Conservation (phyloP, 2,113 vertebrate genomes). For the Clarias macrocephalus region DNA sequence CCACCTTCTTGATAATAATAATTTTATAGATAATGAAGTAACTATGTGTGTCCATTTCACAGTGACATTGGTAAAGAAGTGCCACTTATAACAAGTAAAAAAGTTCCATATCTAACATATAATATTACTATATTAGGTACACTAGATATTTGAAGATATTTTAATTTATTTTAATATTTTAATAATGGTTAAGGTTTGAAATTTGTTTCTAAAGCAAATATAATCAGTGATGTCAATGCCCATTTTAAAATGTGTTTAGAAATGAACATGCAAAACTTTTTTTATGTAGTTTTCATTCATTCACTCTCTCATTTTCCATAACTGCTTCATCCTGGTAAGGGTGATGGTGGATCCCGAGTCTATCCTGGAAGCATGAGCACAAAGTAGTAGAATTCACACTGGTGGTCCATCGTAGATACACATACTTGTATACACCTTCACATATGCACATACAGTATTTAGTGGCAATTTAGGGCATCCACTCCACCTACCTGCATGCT, state of each 20-base stretch:
- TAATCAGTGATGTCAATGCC: neutral
- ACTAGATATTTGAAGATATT: neutral
- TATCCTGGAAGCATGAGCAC: no score
- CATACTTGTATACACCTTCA: neutral
- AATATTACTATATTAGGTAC: neutral
- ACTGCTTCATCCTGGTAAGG: neutral
- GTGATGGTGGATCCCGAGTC: neutral
- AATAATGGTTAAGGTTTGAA: neutral
- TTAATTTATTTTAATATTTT: neutral
- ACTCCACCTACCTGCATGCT: slow-evolving; percentile 2
- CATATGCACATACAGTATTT: neutral
- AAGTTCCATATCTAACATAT: neutral
- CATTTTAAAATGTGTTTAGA: neutral
- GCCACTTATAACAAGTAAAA: neutral
- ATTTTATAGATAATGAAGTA: no score
- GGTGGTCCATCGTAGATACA: neutral
- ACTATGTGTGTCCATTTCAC: neutral
- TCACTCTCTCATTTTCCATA: neutral
- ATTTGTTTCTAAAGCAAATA: neutral
- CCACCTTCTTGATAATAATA: no score
- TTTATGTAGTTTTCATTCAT: neutral
- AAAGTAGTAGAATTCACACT: neutral
- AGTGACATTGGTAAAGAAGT: neutral
- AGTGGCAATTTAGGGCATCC: neutral
- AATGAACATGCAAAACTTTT: neutral